Evolutionary conservation across 2,113 vertebrate species (phyloP), one percentile per base, ranked within the genome.

Genomic region (Gymnobelideus leadbeateri): DNA sequence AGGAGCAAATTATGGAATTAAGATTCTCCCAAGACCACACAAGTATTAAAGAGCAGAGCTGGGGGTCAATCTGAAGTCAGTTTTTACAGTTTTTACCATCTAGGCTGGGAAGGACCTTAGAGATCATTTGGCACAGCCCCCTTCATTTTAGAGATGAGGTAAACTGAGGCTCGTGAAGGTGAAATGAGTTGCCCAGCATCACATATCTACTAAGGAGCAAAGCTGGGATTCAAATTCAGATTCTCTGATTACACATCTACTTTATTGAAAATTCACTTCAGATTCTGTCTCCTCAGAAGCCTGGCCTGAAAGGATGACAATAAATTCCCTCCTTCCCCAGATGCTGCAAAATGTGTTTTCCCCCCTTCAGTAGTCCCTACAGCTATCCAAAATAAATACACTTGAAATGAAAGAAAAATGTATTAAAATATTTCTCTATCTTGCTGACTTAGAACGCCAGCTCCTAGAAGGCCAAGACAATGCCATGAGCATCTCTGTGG

Each of bases 301-400:
- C 43, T 46, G 19, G 52, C 31, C 1, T 26, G 68, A 52, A 84
- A 84, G 37, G 2, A 1, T 3, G 2, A 6, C 61, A 1, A 6
- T 14, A 31, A 84, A 1, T 0, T 21, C 77, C 4, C 43, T 51
- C 16, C 0, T 21, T 12, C n/a, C 8, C 0, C 25, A 25, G 0
- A 0, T 2, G 9, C 49, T 9, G 46, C 57, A 68, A 46, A 2
- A 1, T 0, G 37, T 37, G 3, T 53, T 37, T 92, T 37, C 51
- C 43, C 47, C 16, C 51, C 16, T 51, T 51, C 31, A 14, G 90
- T 14, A 5, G 19, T 25, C 49, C 92, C 43, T 49, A 51, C 84
- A 11, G 46, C 12, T 89, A 16, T 9, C 93, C 93, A 51, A 10
- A 9, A 31, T 52, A 1, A 61, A 24, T 7, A 25, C 14, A 43